A percentile compares a stretch with the other conserved stretches of the same genome.
phyloP scores from a whole-genome alignment of 2,888 invertebrate species.

The Tenthredo notha region DNA sequence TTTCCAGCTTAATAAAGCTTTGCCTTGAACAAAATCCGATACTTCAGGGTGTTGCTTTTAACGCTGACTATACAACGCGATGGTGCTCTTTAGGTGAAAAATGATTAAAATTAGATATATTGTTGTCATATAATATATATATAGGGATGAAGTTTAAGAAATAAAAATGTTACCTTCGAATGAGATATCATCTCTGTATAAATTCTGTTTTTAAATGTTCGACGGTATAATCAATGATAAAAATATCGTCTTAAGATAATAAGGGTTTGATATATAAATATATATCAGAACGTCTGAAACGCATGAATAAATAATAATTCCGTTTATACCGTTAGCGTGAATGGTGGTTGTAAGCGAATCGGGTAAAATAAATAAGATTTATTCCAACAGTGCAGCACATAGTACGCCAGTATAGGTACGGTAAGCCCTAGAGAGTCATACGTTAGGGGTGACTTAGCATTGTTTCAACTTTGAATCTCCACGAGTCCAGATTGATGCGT shows the following conservation, averaged over 20 bases:
- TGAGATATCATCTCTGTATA: background rate
- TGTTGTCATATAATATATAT: background rate
- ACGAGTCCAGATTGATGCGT: conserved; percentile 77
- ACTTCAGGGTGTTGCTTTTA: conserved; percentile 14
- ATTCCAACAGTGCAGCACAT: conserved; percentile 1
- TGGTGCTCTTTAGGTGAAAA: conserved; percentile 23
- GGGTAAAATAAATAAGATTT: conserved; percentile 38
- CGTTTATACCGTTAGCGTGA: background rate
- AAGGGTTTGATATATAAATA: background rate
- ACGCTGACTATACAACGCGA: background rate
- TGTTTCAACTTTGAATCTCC: conserved; percentile 78
- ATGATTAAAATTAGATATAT: background rate
- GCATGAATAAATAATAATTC: background rate
- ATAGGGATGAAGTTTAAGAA: background rate
- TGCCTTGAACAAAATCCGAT: conserved; percentile 12
- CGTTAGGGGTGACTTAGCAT: conserved; percentile 78
- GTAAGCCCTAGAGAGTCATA: conserved; percentile 74
- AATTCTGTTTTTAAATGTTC: background rate
- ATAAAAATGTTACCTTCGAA: background rate
- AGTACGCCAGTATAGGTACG: background rate
- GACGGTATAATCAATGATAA: background rate
- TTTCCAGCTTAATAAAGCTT: conserved; percentile 16
- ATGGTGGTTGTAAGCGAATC: conserved; percentile 3
- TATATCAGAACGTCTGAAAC: background rate
- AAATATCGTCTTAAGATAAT: background rate